Base-by-base conservation (phyloP, 2,797 vertebrate species). In the Cyclura pinguis region DNA sequence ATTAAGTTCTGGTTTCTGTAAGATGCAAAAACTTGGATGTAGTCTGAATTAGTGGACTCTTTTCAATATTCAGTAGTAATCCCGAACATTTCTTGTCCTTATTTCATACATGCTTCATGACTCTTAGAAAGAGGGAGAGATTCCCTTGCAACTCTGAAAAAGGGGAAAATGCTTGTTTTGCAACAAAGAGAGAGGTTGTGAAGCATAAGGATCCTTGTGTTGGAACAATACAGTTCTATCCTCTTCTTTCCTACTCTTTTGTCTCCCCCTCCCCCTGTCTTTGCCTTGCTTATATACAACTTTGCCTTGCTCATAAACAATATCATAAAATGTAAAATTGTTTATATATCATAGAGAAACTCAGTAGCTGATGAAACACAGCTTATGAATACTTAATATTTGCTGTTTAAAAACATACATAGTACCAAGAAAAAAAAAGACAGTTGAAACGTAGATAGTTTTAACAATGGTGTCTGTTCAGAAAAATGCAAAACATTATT, bases 141-240 rank as follows among this genome's bases (percentile, higher is more conserved):
- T 14, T 80, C 67, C 27, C 55, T 38, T 82, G 50, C 84, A 82
- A 14, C 38, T 24, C 7, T 57, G 72, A 82, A 16, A 14, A 59
- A 42, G 57, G 29, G 57, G 9, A 38, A 62, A 64, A 1, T 50
- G 52, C 50, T 73, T 87, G 80, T 90, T 90, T 87, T 87, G 73
- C 85, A 82, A 81, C 84, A 90, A 64, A 74, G 69, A 89, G 55
- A 80, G 89, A 76, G 80, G n/a, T 89, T 80, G 74, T 29, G 55
- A 89, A 89, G 62, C 47, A 80, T 80, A 91, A 95, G 92, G 62
- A 84, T 91, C 94, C 86, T 80, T 90, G 80, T 18, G 67, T 73
- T 87, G 78, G 24, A 90, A 55, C 74, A 38, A 83, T 76, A 42
- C 69, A 32, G 13, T 87, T 87, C 83, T 42, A 38, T 86, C 80